Base-by-base conservation (phyloP, 2,888 invertebrate genomes). In the Dexiosoma caninum region DNA sequence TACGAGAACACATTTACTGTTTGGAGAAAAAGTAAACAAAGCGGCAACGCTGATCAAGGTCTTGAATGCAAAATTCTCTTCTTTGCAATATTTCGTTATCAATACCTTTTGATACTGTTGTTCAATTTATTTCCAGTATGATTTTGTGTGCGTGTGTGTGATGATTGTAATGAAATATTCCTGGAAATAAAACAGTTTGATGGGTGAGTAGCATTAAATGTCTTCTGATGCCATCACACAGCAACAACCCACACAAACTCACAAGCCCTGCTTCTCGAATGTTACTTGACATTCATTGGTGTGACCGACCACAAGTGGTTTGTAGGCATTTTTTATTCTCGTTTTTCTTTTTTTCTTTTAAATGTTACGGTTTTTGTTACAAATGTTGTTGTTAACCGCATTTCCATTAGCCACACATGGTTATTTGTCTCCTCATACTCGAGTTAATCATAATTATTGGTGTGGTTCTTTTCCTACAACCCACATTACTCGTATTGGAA, bases 101-200 rank as follows among this genome's bases (percentile, higher is more conserved):
- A 42, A 32, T 30, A 40, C 42, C n/a, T 62, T 12, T 14, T 8
- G 14, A 35, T 55, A 19, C 14, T 64, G n/a, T 71, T 37, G 57
- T 57, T 37, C 19, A 2, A 44, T 44, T 8, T n/a, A n/a, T 19
- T 59, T 60, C 37, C 46, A 42, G 16, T 60, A 30, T 76, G 49
- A 76, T 62, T 67, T 64, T 46, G 78, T 77, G 67, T 76, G 53
- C 2, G 40, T 51, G 42, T 62, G 27, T 77, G 75, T 81, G 74
- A 72, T 83, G 82, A 53, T 82, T 86, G 87, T 86, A 88, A 87
- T 87, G 85, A 86, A 87, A 87, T 88, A 88, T 87, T 87, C 88
- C 87, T 87, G 87, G 88, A 83, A 88, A 87, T 72, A 51, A 59
- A 74, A 80, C 37, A 30, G 53, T 64, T 59, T 71, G 46, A 14